Conservation (phyloP, 2,888 invertebrate genomes). For the Lasioglossum leucozonium region DNA sequence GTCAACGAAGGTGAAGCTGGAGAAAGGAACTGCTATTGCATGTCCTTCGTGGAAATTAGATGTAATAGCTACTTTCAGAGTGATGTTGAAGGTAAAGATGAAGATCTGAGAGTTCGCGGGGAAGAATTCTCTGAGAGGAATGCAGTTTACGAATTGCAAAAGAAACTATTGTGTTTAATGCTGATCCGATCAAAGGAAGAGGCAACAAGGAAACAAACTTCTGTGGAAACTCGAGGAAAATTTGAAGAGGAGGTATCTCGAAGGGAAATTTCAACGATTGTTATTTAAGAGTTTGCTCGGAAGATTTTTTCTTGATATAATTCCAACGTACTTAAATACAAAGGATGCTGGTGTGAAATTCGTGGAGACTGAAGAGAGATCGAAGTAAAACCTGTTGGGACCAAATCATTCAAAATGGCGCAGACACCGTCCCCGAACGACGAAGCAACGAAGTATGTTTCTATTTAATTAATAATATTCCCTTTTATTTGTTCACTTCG, state of each 20-base stretch:
- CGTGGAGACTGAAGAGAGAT: neutral
- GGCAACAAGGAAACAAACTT: neutral
- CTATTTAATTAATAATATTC: neutral
- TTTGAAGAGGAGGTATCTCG: neutral
- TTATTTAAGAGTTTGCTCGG: neutral
- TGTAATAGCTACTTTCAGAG: neutral
- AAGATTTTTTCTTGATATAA: neutral
- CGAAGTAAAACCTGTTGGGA: neutral
- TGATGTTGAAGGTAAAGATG: neutral
- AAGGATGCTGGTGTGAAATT: constrained; percentile 2
- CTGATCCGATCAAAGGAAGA: neutral
- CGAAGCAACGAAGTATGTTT: constrained; percentile 21
- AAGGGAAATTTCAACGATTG: neutral
- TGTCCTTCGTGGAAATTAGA: neutral
- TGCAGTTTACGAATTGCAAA: neutral
- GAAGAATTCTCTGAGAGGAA: neutral
- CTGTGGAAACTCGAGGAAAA: neutral
- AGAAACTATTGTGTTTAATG: neutral
- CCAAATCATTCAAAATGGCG: constrained; percentile 12
- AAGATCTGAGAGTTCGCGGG: neutral
- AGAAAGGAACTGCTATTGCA: neutral
- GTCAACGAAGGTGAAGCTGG: neutral
- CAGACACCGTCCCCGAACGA: constrained; percentile 6
- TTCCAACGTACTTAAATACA: neutral
- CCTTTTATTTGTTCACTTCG: neutral